A percentile compares a stretch with the other conserved stretches of the same genome.
Evolutionary conservation across 2,888 invertebrate genomes (phyloP).

Genomic region (Cephonodes hylas): DNA sequence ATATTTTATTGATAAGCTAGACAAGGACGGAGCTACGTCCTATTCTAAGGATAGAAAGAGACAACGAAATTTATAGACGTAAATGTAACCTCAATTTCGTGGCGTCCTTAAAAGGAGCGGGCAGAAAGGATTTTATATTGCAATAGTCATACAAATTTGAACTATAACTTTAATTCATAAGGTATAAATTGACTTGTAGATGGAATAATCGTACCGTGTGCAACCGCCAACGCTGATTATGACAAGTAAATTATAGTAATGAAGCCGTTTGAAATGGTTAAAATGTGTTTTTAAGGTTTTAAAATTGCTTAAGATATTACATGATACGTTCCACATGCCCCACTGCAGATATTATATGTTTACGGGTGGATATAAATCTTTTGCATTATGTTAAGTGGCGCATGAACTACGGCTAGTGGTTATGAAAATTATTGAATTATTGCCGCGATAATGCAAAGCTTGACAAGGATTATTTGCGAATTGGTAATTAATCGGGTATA

Average conservation of each 20-base stretch:
- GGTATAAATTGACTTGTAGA: neutral
- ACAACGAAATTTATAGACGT: constrained; percentile 38
- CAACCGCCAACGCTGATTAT: constrained; percentile 57
- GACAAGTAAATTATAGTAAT: constrained; percentile 58
- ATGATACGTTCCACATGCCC: constrained; percentile 25
- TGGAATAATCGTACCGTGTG: constrained; percentile 54
- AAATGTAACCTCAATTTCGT: constrained; percentile 65
- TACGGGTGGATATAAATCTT: neutral
- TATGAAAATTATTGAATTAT: neutral
- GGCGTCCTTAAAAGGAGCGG: constrained; percentile 55
- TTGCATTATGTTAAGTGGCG: neutral
- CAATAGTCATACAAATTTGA: neutral
- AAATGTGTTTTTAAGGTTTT: constrained; percentile 44
- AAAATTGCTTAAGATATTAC: constrained; percentile 32
- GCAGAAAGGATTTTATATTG: constrained; percentile 47
- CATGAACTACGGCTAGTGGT: neutral
- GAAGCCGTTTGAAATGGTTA: constrained; percentile 48
- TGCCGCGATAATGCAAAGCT: neutral
- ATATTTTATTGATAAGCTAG: constrained; percentile 25
- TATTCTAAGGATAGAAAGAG: constrained; percentile 32
- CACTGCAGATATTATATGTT: constrained; percentile 12
- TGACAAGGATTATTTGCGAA: too few relatives aligned
- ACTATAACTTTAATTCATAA: neutral
- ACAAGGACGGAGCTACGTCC: constrained; percentile 26
- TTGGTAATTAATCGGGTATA: too few relatives aligned